Evolutionary conservation across 2,888 invertebrate genomes (phyloP), one percentile per base, ranked within the genome.

Genomic region (Cylloceria caligata): DNA sequence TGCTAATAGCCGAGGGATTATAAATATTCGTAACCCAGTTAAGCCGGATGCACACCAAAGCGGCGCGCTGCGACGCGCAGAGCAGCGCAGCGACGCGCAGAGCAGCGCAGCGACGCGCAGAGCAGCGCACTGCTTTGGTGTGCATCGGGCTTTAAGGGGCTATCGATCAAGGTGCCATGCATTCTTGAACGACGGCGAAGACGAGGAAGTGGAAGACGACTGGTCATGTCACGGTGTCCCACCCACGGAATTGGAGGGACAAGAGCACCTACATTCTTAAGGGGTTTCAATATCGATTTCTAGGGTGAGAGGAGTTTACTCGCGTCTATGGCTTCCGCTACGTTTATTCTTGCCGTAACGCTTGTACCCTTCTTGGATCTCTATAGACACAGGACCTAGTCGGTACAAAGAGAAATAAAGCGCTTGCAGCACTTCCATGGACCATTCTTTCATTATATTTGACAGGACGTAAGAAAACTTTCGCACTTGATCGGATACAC

Each of bases 1-100:
- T 13, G 34, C 13, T 13, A 71, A 60, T 55, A 79, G 49, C 62
- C n/a, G 72, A 72, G 30, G 79, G 67, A 79, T 82, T 82, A 79
- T 79, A 79, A 82, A 79, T 82, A 82, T 79, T 75, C 82, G 75
- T 75, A 72, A 67, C 79, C 75, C 39, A 75, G 79, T 75, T 78
- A 82, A n/a, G n/a, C n/a, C n/a, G n/a, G n/a, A n/a, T n/a, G n/a
- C n/a, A n/a, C n/a, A n/a, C n/a, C n/a, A n/a, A n/a, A n/a, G n/a
- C n/a, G n/a, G n/a, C n/a, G n/a, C n/a, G n/a, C n/a, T n/a, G n/a
- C n/a, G n/a, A n/a, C n/a, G n/a, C n/a, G n/a, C n/a, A n/a, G n/a
- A n/a, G n/a, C n/a, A n/a, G n/a, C n/a, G n/a, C n/a, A n/a, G n/a
- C n/a, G n/a, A n/a, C n/a, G n/a, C n/a, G n/a, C n/a, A n/a, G n/a